These are phyloP conservation scores for Stenotaenia linearis DNA, from an alignment of 2,888 invertebrate species.

Conservation along the genomic window DNA sequence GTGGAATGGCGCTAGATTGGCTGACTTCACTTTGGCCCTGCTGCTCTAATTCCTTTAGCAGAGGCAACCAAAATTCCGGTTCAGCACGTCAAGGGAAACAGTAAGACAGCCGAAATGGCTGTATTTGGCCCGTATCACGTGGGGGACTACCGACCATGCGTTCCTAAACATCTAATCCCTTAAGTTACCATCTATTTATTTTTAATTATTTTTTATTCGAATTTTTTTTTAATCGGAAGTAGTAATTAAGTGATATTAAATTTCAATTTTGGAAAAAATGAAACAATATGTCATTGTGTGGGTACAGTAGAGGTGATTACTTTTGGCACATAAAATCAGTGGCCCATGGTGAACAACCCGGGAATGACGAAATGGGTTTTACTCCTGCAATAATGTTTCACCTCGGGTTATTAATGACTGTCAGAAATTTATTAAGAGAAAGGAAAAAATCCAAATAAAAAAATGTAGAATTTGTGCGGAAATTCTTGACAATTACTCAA, in stretches of 20 bases:
- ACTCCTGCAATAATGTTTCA: neutral
- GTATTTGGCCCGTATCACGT: neutral
- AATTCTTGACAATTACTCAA: neutral
- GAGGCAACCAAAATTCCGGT: conserved; percentile 1
- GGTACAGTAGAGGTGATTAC: neutral
- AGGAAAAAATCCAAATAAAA: neutral
- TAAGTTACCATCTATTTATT: too few species aligned
- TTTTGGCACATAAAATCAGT: neutral
- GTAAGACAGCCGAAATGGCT: neutral
- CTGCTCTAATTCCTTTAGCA: conserved; percentile 20
- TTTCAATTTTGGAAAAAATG: neutral
- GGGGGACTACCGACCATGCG: neutral
- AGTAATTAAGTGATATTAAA: neutral
- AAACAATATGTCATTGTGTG: neutral
- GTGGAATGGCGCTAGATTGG: neutral
- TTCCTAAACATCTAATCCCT: neutral
- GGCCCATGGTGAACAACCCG: neutral
- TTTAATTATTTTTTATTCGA: neutral
- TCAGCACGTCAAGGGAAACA: neutral
- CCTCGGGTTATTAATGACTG: neutral
- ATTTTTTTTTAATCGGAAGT: neutral
- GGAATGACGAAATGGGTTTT: neutral
- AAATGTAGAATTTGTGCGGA: neutral
- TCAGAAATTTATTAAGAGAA: neutral
- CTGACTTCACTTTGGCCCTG: neutral